phyloP scores from a whole-genome alignment of 1,140 invertebrate genomes.

The Bombus confusus region DNA sequence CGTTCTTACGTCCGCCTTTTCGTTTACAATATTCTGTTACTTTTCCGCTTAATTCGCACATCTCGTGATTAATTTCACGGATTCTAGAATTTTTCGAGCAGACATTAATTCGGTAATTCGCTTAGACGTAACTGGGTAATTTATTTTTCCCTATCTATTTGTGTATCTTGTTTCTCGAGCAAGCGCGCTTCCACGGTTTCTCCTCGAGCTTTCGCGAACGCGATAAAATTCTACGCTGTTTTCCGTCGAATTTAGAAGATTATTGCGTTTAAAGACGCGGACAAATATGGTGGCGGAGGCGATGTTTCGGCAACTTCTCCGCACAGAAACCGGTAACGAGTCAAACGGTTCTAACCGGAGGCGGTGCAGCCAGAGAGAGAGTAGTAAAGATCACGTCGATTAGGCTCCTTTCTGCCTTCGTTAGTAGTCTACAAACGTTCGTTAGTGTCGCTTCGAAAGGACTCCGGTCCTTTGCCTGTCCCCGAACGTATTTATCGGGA shows the following conservation, averaged over 20 bases:
- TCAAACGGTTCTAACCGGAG: background rate
- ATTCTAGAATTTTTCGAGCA: no score
- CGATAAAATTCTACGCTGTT: background rate
- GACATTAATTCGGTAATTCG: no score
- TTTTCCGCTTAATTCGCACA: no score
- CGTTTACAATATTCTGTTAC: no score
- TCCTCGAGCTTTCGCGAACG: no score
- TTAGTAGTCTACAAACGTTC: slow-evolving; percentile 58
- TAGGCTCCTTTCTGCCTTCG: slow-evolving; percentile 57
- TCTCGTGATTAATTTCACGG: no score
- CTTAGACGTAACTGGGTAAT: no score
- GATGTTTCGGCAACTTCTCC: slow-evolving; percentile 21
- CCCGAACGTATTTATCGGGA: slow-evolving; percentile 35
- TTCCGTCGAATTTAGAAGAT: background rate
- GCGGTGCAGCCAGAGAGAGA: background rate
- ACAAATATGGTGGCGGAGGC: background rate
- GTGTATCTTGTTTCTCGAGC: no score
- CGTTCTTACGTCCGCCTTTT: no score
- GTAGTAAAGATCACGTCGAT: slow-evolving; percentile 52
- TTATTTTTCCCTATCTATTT: no score
- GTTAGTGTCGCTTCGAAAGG: slow-evolving; percentile 50
- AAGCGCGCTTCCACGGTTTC: no score
- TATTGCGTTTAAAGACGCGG: background rate
- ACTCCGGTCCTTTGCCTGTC: slow-evolving; percentile 40
- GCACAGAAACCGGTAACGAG: slow-evolving; percentile 19